Evolutionary conservation across 2,797 vertebrate genomes (phyloP), one percentile per base, ranked within the genome.

Genomic region (Ibycter americanus): DNA sequence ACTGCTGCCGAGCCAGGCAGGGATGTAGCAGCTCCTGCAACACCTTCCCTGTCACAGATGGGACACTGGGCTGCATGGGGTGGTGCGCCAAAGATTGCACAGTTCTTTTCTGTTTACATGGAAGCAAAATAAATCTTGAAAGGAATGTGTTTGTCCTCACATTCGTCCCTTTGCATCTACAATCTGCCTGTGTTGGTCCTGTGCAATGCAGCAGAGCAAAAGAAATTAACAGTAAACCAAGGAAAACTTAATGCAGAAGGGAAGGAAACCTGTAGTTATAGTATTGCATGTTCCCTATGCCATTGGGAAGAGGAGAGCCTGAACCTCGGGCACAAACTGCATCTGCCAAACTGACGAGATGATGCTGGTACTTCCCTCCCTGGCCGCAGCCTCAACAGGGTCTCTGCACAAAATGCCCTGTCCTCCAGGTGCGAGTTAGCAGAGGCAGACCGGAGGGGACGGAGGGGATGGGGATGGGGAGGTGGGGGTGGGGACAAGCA

Each of bases 261-360:
- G 4, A 83, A 55, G 25, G 40, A 59, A 44, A 18, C 12, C 32
- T 59, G 51, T 21, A 54, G 59, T 54, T 54, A 22, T 3, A 13
- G n/a, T 13, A 15, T 26, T 40, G 25, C 55, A 4, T 55, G 32
- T 82, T 86, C 38, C 34, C n/a, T n/a, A 3, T 20, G 36, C 44
- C 22, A 3, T 9, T 13, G 46, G 31, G 52, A 59, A 54, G 49
- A 42, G 22, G 47, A 46, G 19, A 40, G 12, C 31, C 47, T 19
- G 34, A 83, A 44, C 34, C 58, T 54, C 1, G 8, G 54, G 10
- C n/a, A 34, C n/a, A n/a, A 47, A 61, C 52, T 3, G 0, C 1
- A 0, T 40, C 71, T 0, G 2, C 58, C 71, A 52, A 25, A 54
- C 40, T 18, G 40, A 27, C 1, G 0, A n/a, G n/a, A 16, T 15